A percentile compares a stretch with the other conserved stretches of the same genome.
These are phyloP conservation scores for Myiotriccus ornatus DNA, from an alignment of 2,797 vertebrate genomes.

Conservation along the genomic window DNA sequence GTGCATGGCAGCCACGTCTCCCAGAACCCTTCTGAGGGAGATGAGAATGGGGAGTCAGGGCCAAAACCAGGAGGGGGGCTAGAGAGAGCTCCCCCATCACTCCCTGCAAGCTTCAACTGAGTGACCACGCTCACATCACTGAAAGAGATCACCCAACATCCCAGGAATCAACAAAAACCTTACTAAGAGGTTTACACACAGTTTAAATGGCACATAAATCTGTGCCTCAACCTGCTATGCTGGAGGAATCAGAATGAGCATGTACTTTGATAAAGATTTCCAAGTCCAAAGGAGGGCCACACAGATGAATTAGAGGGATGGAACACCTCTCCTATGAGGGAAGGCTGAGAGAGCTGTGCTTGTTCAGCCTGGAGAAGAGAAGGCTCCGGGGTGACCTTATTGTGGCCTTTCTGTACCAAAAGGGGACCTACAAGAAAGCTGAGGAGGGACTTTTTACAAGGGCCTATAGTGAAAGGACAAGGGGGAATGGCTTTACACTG, in stretches of 20 bases:
- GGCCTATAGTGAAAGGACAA: neutral
- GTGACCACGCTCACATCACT: rapidly evolving
- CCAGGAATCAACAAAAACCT: neutral
- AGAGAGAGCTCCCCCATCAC: neutral
- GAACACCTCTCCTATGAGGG: neutral
- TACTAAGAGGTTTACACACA: neutral
- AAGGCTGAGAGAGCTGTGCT: neutral
- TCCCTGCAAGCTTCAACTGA: neutral
- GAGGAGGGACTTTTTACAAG: neutral
- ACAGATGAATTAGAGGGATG: neutral
- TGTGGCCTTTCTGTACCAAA: neutral
- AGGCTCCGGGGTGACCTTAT: neutral
- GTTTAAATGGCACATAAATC: neutral
- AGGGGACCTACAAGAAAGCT: neutral
- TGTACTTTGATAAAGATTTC: neutral
- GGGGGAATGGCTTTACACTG: neutral
- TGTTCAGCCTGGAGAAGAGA: neutral
- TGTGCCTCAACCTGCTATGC: neutral
- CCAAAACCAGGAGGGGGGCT: neutral
- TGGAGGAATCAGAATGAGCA: rapidly evolving
- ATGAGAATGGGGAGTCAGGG: neutral
- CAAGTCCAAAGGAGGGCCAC: neutral
- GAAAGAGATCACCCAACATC: neutral
- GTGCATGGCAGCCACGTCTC: rapidly evolving
- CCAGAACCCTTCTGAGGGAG: neutral